Conservation (phyloP, 2,113 vertebrate species). For the Ailurus styani region DNA sequence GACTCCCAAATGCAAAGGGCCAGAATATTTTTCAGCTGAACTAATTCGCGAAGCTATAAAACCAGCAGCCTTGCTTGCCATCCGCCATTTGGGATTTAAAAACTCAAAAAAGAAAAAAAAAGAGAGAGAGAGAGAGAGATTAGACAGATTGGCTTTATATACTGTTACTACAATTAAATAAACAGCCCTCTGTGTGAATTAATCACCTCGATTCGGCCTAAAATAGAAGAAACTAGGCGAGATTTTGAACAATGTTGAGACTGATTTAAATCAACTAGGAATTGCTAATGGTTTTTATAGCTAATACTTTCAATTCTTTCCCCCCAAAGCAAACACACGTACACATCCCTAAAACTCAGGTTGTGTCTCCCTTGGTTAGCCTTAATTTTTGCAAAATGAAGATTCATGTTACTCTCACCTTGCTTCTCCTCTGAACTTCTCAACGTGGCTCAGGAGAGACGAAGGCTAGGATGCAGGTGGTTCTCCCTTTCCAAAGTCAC, state of each 20-base stretch:
- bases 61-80: slow-evolving; percentile 27
- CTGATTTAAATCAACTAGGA: not conserved
- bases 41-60: slow-evolving; percentile 59
- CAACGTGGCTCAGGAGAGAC: not conserved
- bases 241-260: slow-evolving; percentile 29
- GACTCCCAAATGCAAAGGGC: not conserved
- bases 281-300: slow-evolving; percentile 41
- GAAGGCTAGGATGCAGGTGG: not conserved
- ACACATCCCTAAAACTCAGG: not conserved
- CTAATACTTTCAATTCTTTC: not conserved
- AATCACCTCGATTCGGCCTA: not conserved
- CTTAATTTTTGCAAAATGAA: not conserved
- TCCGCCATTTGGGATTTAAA: slow-evolving; percentile 45
- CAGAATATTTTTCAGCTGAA: slow-evolving; percentile 66
- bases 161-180: slow-evolving; percentile 41
- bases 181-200: slow-evolving; percentile 15
- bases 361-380: not conserved
- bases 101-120: not conserved
- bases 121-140: not conserved
- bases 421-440: not conserved
- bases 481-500: not conserved
- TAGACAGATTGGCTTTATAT: slow-evolving; percentile 37
- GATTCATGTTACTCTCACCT: accelerated
- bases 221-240: not conserved
- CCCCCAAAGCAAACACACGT: not conserved